phyloP scores from a whole-genome alignment of 2,797 vertebrate genomes.

The Emydoidea blandingii region DNA sequence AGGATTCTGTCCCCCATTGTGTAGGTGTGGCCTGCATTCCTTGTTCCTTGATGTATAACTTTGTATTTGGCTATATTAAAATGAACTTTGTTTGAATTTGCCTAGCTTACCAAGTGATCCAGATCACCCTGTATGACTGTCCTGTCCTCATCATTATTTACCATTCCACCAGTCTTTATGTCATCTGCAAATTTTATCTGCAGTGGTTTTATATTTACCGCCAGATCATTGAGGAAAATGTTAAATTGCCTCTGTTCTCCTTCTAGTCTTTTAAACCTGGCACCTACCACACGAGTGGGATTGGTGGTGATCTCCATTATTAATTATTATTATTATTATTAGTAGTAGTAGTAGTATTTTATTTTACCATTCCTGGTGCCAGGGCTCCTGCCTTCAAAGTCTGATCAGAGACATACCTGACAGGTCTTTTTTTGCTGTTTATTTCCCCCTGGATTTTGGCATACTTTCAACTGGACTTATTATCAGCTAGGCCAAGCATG shows the following conservation, averaged over 20 bases:
- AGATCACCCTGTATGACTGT: background rate
- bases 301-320: background rate
- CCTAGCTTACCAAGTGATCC: background rate
- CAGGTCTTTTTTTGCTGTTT: background rate
- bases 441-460: background rate
- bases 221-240: background rate
- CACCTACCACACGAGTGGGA: accelerated
- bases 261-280: background rate
- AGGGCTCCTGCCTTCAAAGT: background rate
- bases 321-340: background rate
- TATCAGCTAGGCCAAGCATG: background rate
- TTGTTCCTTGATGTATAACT: background rate
- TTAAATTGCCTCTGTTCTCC: background rate
- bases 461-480: background rate
- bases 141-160: background rate
- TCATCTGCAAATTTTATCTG: background rate
- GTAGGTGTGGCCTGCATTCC: background rate
- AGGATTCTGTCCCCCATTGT: background rate
- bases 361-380: background rate
- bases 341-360: background rate
- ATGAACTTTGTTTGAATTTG: background rate
- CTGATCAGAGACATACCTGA: background rate
- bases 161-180: background rate
- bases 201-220: background rate
- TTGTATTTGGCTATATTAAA: background rate